Evolutionary conservation across 2,888 invertebrate genomes (phyloP).

Genomic region (Trissolcus brochymenae): DNA sequence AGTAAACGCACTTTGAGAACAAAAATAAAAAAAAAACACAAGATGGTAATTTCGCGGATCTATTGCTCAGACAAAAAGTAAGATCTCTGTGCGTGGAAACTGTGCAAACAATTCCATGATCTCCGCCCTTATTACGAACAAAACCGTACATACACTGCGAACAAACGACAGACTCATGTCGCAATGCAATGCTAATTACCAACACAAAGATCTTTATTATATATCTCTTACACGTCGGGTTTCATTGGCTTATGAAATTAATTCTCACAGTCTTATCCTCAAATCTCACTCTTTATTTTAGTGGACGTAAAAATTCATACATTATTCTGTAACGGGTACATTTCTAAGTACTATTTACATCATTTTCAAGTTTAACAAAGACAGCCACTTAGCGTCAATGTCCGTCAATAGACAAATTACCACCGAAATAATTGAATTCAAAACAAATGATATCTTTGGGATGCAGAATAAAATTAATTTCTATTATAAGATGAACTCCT

Average conservation of each 20-base stretch:
- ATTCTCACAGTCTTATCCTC: slow-evolving; percentile 72
- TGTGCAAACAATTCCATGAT: slow-evolving; percentile 67
- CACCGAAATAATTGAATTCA: no score
- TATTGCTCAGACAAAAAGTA: slow-evolving; percentile 47
- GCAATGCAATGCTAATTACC: slow-evolving; percentile 72
- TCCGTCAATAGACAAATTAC: no score
- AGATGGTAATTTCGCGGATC: slow-evolving; percentile 53
- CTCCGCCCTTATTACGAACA: slow-evolving; percentile 62
- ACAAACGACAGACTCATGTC: slow-evolving; percentile 61
- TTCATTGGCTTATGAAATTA: slow-evolving; percentile 71
- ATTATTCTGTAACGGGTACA: slow-evolving; percentile 67
- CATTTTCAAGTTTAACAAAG: slow-evolving; percentile 16
- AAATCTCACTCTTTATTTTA: slow-evolving; percentile 68
- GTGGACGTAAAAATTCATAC: slow-evolving; percentile 61
- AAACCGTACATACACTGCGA: slow-evolving; percentile 30
- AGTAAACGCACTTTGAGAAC: no score
- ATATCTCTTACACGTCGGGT: slow-evolving; percentile 58
- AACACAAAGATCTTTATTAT: slow-evolving; percentile 66
- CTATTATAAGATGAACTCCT: background rate
- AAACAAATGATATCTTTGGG: no score
- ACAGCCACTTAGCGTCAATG: no score
- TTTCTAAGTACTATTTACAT: slow-evolving; percentile 66
- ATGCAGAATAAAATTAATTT: no score
- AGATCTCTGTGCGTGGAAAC: slow-evolving; percentile 68
- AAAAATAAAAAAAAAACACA: slow-evolving; percentile 46